Percentiles rank a stretch among this genome's conserved stretches.
These are phyloP conservation scores for Myiozetetes cayanensis DNA, from an alignment of 2,113 vertebrate genomes.

Conservation along the genomic window DNA sequence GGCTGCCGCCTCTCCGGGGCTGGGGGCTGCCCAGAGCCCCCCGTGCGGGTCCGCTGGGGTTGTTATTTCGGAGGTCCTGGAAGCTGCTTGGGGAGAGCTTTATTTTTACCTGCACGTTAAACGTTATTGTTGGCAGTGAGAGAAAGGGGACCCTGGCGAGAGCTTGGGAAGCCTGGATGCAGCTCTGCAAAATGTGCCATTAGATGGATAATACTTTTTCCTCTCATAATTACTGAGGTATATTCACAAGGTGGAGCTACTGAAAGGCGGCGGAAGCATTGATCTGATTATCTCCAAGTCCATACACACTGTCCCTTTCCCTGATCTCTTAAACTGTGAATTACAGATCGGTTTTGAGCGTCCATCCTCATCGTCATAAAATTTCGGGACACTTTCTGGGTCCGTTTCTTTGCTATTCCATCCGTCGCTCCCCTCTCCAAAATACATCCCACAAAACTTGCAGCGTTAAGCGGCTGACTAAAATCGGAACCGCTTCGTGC, in stretches of 20 bases:
- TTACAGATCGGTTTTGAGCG: neutral
- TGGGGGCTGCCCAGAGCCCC: neutral
- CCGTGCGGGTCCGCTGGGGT: rapidly evolving
- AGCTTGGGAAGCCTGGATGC: neutral
- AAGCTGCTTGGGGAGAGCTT: neutral
- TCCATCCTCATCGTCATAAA: neutral
- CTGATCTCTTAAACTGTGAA: neutral
- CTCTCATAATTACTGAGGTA: conserved; percentile 61
- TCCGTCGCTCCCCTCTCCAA: neutral
- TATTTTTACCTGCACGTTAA: neutral
- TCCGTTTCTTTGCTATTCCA: neutral
- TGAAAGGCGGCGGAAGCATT: conserved; percentile 46
- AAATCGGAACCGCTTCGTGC: neutral
- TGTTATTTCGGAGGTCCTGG: neutral
- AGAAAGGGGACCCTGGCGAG: neutral
- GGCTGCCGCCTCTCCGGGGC: neutral
- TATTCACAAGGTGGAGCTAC: conserved; percentile 68
- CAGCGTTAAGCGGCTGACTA: neutral
- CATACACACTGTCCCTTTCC: neutral
- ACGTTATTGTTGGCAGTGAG: neutral
- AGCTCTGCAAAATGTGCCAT: neutral
- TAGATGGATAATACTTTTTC: neutral
- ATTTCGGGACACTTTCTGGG: neutral
- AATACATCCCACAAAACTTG: neutral
- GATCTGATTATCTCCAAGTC: conserved; percentile 6